Percentiles rank a stretch among this genome's conserved stretches.
phyloP scores from a whole-genome alignment of 1,140 invertebrate genomes.

The Drosophila neocordata region DNA sequence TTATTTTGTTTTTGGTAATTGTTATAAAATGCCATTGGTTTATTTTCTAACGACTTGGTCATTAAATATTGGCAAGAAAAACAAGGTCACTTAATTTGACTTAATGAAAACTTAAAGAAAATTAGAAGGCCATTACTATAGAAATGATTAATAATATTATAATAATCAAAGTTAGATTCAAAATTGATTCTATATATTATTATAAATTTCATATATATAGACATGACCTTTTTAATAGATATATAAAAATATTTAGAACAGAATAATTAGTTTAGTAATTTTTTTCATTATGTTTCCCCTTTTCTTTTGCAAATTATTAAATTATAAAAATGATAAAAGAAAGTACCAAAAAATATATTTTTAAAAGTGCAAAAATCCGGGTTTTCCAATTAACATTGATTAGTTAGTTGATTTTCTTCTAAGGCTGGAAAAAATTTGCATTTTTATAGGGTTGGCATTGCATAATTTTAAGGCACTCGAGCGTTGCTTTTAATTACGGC shows the following conservation, averaged over 20 bases:
- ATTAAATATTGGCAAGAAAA: conserved; percentile 45
- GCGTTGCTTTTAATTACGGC: conserved; percentile 55
- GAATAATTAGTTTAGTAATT: background rate
- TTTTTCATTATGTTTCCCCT: background rate
- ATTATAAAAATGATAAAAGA: conserved; percentile 42
- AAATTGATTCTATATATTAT: too few relatives aligned
- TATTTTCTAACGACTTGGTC: conserved; percentile 56
- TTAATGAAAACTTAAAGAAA: too few relatives aligned
- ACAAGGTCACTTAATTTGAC: conserved; percentile 44
- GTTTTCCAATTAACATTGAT: conserved; percentile 71
- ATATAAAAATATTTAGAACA: too few relatives aligned
- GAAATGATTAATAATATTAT: too few relatives aligned
- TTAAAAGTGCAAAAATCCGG: conserved; percentile 16
- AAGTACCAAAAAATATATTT: too few relatives aligned
- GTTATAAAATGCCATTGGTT: conserved; percentile 5
- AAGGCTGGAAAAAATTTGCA: conserved; percentile 54
- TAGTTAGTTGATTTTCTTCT: conserved; percentile 39
- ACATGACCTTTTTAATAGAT: too few relatives aligned
- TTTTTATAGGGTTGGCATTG: conserved; percentile 65
- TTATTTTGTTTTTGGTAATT: conserved; percentile 7
- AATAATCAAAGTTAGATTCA: too few relatives aligned
- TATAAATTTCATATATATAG: too few relatives aligned
- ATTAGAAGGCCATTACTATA: too few relatives aligned
- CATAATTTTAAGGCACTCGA: conserved; percentile 59
- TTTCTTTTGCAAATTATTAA: conserved; percentile 22